Evolutionary conservation across 2,113 vertebrate genomes (phyloP), one percentile per base, ranked within the genome.

Genomic region (Vulpes ferrilata): DNA sequence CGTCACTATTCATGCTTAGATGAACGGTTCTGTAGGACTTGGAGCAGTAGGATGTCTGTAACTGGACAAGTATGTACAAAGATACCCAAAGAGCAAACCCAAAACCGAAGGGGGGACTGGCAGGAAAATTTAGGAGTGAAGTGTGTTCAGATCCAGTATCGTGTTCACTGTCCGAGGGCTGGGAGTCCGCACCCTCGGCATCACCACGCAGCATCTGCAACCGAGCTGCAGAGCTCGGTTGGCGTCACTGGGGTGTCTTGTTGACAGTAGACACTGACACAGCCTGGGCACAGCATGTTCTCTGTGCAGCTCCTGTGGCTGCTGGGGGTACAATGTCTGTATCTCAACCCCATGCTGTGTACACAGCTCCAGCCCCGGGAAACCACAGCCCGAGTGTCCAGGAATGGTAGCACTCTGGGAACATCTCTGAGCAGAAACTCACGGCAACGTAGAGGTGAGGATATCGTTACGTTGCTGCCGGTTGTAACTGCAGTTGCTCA

Each of bases 151-250:
- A 32, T 22, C 32, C 38, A 55, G 22, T 2, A 1, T 62, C 11
- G 0, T 27, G 13, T 17, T 35, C 55, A 20, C 60, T 0, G 1
- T 67, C 62, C 35, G 1, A 3, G 32, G 11, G 11, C 57, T 10
- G 17, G 48, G n/a, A n/a, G 7, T 32, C 55, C 11, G 32, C 43
- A 23, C 78, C 51, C 57, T 19, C 35, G 38, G 11, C 27, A 10
- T 43, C 67, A 5, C 7, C 74, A 30, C 12, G 43, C 82, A 17
- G 22, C 17, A 16, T 82, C 38, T 35, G 35, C 35, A 35, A 35
- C 35, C 35, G 35, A 35, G 35, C 73, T 30, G 25, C 23, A 17
- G 22, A 16, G 5, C 55, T 59, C n/a, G 3, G 48, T 53, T 35
- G 19, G 10, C 35, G 53, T 43, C 43, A 16, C 30, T 32, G 43